phyloP scores from a whole-genome alignment of 2,797 vertebrate species.

The Netta rufina region DNA sequence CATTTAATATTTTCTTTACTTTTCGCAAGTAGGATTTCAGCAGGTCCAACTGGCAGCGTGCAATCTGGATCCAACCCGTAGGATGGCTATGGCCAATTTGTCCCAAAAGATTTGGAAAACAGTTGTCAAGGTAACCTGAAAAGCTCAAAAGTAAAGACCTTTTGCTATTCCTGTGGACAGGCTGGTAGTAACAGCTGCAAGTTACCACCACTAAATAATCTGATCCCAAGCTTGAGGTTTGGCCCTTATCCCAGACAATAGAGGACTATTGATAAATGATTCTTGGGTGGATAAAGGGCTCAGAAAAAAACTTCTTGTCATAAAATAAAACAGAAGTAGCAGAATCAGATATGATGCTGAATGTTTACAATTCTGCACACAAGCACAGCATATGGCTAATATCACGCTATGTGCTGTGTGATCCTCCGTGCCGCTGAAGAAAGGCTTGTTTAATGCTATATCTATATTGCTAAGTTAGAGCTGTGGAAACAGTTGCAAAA shows the following conservation, averaged over 20 bases:
- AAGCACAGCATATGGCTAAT: background rate
- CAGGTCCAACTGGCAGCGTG: background rate
- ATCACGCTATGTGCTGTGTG: rapidly evolving
- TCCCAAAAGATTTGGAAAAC: background rate
- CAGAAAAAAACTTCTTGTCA: rapidly evolving
- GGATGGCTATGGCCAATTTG: background rate
- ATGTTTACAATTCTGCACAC: background rate
- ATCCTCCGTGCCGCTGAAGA: rapidly evolving
- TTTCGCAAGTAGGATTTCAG: background rate
- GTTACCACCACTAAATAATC: background rate
- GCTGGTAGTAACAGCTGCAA: background rate
- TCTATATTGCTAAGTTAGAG: rapidly evolving
- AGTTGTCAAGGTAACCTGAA: background rate
- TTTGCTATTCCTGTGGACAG: background rate
- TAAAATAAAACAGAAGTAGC: background rate
- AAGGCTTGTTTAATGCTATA: background rate
- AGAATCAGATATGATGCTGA: background rate
- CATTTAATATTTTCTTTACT: constrained; percentile 21
- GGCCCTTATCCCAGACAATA: background rate
- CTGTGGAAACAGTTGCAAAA: background rate
- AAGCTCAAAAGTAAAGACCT: background rate
- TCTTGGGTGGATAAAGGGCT: background rate
- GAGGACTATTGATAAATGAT: background rate
- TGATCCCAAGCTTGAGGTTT: rapidly evolving
- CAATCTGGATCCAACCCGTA: background rate